phyloP scores from a whole-genome alignment of 2,113 vertebrate species.

The Oncorhynchus kisutch region DNA sequence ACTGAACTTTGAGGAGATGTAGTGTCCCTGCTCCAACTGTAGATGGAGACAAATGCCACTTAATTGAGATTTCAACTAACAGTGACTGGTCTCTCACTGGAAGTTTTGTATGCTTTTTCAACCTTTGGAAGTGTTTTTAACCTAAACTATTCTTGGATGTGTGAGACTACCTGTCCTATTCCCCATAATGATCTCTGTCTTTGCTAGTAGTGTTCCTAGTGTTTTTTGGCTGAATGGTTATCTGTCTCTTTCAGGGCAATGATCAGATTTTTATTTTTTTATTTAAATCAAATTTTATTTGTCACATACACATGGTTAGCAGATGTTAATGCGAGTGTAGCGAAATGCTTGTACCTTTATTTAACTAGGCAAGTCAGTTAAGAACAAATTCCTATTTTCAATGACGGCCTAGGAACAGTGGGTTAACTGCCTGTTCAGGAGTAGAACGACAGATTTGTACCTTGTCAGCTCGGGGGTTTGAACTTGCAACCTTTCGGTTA shows the following conservation, averaged over 20 bases:
- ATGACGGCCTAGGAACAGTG: too few relatives aligned
- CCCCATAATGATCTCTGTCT: not conserved
- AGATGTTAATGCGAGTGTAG: too few relatives aligned
- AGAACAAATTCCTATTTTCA: too few relatives aligned
- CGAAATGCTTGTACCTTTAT: too few relatives aligned
- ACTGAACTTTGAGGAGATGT: slow-evolving; percentile 1
- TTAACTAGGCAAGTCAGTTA: too few relatives aligned
- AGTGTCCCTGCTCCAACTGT: slow-evolving; percentile 25
- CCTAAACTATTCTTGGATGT: not conserved
- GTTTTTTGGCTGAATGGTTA: not conserved
- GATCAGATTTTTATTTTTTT: slow-evolving; percentile 88
- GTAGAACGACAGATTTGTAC: too few relatives aligned
- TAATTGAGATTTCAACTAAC: not conserved
- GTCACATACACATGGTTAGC: too few relatives aligned
- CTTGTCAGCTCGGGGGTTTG: too few relatives aligned
- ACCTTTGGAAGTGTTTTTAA: not conserved
- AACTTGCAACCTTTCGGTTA: too few relatives aligned
- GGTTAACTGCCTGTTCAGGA: too few relatives aligned
- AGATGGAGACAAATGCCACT: slow-evolving; percentile 60
- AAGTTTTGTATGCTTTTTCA: not conserved
- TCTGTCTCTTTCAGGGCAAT: slow-evolving; percentile 82
- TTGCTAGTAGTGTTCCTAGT: not conserved
- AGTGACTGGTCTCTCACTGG: too few relatives aligned
- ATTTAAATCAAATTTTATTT: too few relatives aligned
- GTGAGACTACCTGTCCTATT: not conserved